Conservation (phyloP, 1,140 invertebrate genomes). For the Drosophila ercepeae region DNA sequence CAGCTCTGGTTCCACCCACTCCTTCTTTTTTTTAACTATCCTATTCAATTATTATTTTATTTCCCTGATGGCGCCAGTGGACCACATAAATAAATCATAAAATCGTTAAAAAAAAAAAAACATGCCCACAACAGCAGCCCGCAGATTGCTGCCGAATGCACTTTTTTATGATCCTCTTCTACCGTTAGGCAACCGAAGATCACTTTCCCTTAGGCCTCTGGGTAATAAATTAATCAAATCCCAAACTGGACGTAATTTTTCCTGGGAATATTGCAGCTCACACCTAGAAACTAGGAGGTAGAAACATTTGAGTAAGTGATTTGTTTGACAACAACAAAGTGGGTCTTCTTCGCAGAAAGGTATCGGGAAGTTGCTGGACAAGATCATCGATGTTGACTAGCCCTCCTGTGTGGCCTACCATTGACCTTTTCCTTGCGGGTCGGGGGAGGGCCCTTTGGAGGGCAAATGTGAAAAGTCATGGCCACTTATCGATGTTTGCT, state of each 20-base stretch:
- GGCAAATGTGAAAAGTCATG: constrained; percentile 65
- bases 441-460: neutral
- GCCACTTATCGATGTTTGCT: constrained; percentile 66
- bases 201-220: constrained; percentile 28
- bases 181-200: constrained; percentile 33
- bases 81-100: constrained; percentile 44
- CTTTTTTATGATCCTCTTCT: constrained; percentile 23
- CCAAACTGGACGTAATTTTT: constrained; percentile 37
- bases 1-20: no score
- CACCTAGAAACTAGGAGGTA: constrained; percentile 57
- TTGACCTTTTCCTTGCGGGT: constrained; percentile 25
- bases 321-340: constrained; percentile 71
- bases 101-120: constrained; percentile 6
- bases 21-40: neutral
- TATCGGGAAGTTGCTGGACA: constrained; percentile 55
- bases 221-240: constrained; percentile 50
- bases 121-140: constrained; percentile 36
- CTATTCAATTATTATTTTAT: constrained; percentile 16
- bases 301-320: constrained; percentile 48
- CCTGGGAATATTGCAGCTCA: constrained; percentile 68
- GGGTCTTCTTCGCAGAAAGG: constrained; percentile 63
- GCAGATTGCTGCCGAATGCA: constrained; percentile 20
- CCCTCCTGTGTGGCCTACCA: constrained; percentile 59
- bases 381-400: constrained; percentile 30
- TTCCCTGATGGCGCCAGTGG: constrained; percentile 28